Evolutionary conservation across 2,113 vertebrate species (phyloP), one percentile per base, ranked within the genome.

Genomic region (Synchiropus splendidus): DNA sequence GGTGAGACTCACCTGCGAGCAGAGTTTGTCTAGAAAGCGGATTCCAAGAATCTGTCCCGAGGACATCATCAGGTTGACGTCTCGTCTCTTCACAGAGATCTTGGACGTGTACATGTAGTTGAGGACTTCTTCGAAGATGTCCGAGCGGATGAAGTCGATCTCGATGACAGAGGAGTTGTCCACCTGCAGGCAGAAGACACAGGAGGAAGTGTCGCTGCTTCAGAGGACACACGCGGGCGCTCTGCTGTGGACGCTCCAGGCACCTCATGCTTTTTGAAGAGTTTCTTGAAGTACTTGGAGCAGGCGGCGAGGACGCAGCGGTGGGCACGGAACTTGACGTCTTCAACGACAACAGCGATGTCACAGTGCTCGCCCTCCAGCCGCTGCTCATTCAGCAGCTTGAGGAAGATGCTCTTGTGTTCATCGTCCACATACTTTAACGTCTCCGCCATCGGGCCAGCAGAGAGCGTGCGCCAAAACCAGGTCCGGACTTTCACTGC

Each of bases 41-140:
- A 99, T 97, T 4, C 94, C 95, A 0, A 99, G 91, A 42, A 98
- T 98, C 76, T 98, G 95, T 14, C 94, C 95, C 0, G 94, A 98
- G 17, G 94, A 97, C 92, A 98, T 98, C 94, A 99, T 97, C 48
- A 98, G 78, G 75, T 99, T 98, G 14, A 98, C 90, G 55, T 99
- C 94, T 57, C 90, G 91, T 56, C 94, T 97, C 72, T 92, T 97
- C 40, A 98, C 90, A 0, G 91, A 92, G 65, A 98, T 98, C 78
- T 90, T 95, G 0, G 93, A 88, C 0, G 95, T 98, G 74, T 99
- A 99, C 93, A 99, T 98, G 76, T 98, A 99, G 77, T 95, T 97
- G 43, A 97, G 72, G 48, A 99, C 93, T 64, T 98, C 94, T 63
- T 98, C 94, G 31, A 98, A 99, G 71, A 98, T 98, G 45, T 97